phyloP scores from a whole-genome alignment of 2,888 invertebrate species.

The Sisyra nigra region DNA sequence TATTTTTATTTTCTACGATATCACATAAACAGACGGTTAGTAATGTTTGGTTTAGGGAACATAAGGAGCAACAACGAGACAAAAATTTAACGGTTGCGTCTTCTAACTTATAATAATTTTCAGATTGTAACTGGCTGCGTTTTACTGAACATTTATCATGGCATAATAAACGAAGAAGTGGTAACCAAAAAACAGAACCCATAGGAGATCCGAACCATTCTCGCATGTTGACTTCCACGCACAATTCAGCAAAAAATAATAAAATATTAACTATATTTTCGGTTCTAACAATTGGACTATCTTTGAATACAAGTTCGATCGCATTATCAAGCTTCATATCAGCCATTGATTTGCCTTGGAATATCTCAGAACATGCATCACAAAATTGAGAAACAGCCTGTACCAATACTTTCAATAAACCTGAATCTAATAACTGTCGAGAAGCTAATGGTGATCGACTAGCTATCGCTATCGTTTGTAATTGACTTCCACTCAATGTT shows the following conservation, averaged over 20 bases:
- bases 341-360: conserved; percentile 11
- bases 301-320: conserved; percentile 15
- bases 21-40: conserved; percentile 65
- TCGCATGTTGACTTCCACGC: conserved; percentile 64
- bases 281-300: conserved; percentile 33
- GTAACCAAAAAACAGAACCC: conserved; percentile 75
- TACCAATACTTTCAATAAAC: conserved; percentile 46
- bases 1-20: conserved; percentile 46
- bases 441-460: conserved; percentile 68
- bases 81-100: conserved; percentile 69
- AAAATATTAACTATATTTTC: conserved; percentile 49
- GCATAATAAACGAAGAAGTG: conserved; percentile 59
- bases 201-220: conserved; percentile 74
- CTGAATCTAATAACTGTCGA: conserved; percentile 58
- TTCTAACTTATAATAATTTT: conserved; percentile 42
- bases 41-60: conserved; percentile 67
- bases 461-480: conserved; percentile 61
- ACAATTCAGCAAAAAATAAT: conserved; percentile 67
- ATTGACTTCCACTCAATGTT: conserved; percentile 42
- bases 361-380: conserved; percentile 9
- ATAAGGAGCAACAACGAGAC: conserved; percentile 69
- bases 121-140: conserved; percentile 8
- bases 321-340: conserved; percentile 17
- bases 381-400: conserved; percentile 39
- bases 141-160: conserved; percentile 29